These are phyloP conservation scores for Heliconius sara DNA, from an alignment of 2,888 invertebrate genomes.

Conservation along the genomic window DNA sequence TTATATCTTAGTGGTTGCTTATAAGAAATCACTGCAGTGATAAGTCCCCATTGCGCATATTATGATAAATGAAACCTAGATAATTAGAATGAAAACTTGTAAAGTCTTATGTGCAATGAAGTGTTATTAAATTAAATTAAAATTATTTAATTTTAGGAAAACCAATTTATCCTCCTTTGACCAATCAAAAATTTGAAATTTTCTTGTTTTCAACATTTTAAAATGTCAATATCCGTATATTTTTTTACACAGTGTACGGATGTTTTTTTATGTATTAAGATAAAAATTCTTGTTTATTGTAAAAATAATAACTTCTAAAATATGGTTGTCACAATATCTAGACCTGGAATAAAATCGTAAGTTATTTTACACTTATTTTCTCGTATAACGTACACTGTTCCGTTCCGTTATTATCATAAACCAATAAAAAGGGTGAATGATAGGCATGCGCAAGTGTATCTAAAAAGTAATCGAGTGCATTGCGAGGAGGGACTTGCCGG, in stretches of 20 bases:
- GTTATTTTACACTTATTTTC: neutral
- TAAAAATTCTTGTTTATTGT: constrained; percentile 4
- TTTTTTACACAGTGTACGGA: neutral
- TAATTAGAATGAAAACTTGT: too few species aligned
- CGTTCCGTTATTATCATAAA: constrained; percentile 3
- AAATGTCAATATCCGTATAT: constrained; percentile 1
- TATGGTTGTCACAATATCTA: constrained; percentile 13
- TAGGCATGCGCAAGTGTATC: constrained; percentile 43
- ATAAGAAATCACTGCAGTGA: too few species aligned
- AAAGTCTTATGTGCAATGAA: too few species aligned
- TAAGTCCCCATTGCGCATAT: too few species aligned
- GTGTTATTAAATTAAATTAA: too few species aligned
- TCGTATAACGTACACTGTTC: neutral
- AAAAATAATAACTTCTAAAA: neutral
- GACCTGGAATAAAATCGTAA: neutral
- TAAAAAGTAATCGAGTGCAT: constrained; percentile 26
- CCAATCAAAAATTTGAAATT: neutral
- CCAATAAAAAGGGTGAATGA: constrained; percentile 38
- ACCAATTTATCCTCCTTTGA: neutral
- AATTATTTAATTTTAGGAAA: neutral
- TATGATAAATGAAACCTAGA: too few species aligned
- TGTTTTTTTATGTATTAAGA: neutral
- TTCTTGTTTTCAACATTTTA: neutral
- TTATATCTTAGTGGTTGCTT: too few species aligned
- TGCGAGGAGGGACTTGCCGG: constrained; percentile 50